A percentile compares a stretch with the other conserved stretches of the same genome.
Evolutionary conservation across 2,113 vertebrate genomes (phyloP).

Genomic region (Sciurus niger): DNA sequence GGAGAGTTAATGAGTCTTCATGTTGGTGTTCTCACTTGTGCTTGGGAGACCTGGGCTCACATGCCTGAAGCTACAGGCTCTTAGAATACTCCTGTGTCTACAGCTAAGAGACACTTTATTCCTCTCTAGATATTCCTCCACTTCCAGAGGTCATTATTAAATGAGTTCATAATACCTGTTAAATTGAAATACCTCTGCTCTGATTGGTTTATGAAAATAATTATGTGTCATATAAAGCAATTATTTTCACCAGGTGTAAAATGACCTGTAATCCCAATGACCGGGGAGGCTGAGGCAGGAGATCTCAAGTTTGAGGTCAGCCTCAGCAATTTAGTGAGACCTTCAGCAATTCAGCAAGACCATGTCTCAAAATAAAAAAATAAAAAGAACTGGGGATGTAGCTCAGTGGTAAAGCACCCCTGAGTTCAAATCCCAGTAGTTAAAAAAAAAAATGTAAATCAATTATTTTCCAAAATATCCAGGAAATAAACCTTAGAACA

Average conservation of each 20-base stretch:
- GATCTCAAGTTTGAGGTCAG: too few relatives aligned
- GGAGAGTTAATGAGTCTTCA: neutral
- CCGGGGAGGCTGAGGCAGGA: too few relatives aligned
- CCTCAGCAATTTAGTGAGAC: too few relatives aligned
- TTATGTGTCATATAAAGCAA: neutral
- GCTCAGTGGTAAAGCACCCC: too few relatives aligned
- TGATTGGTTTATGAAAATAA: slow-evolving; percentile 9
- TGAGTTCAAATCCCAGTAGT: too few relatives aligned
- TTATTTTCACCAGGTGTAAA: neutral
- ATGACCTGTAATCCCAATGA: too few relatives aligned
- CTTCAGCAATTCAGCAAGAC: too few relatives aligned
- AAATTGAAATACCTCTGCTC: neutral
- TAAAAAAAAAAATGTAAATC: neutral
- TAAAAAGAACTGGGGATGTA: too few relatives aligned
- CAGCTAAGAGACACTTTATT: neutral
- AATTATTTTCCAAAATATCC: neutral
- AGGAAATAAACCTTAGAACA: neutral
- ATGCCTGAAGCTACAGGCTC: neutral
- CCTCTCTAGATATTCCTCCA: neutral
- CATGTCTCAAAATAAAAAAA: too few relatives aligned
- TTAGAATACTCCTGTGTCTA: neutral
- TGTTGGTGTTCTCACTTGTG: neutral
- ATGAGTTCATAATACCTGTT: neutral
- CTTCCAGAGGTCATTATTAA: neutral
- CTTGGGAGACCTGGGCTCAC: neutral